phyloP scores from a whole-genome alignment of 2,888 invertebrate genomes.

The Allophyes oxyacanthae region DNA sequence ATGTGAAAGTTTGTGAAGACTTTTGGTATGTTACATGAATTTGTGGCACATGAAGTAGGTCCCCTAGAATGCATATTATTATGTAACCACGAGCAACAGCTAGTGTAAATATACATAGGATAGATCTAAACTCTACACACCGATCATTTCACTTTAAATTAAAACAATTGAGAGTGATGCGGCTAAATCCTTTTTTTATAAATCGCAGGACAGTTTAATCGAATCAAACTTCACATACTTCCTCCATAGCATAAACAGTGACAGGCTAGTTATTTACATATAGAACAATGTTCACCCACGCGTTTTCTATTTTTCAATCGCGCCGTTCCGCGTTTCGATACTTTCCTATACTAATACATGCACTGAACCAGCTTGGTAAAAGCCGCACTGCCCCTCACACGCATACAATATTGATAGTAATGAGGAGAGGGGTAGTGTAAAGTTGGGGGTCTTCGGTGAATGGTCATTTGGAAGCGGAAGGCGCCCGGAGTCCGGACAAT shows the following conservation, averaged over 20 bases:
- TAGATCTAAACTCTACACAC: not conserved
- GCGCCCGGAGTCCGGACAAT: constrained; percentile 83
- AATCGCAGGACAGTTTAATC: constrained; percentile 50
- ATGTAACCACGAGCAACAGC: too few relatives aligned
- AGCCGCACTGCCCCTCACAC: constrained; percentile 63
- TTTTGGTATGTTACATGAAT: too few relatives aligned
- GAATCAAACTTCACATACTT: constrained; percentile 57
- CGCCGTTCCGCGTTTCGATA: constrained; percentile 86
- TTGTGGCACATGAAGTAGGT: too few relatives aligned
- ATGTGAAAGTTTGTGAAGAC: too few relatives aligned
- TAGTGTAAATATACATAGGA: too few relatives aligned
- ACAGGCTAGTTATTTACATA: constrained; percentile 75
- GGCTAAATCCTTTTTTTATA: constrained; percentile 32
- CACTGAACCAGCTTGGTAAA: constrained; percentile 65
- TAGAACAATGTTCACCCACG: constrained; percentile 69
- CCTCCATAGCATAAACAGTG: constrained; percentile 62
- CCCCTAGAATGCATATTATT: too few relatives aligned
- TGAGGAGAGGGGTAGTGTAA: constrained; percentile 66
- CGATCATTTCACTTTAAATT: constrained; percentile 24
- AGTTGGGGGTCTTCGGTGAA: constrained; percentile 69
- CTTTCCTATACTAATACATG: constrained; percentile 82
- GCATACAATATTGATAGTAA: constrained; percentile 59
- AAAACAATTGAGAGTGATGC: constrained; percentile 12
- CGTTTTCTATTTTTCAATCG: constrained; percentile 87
- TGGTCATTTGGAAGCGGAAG: constrained; percentile 81